These are phyloP conservation scores for Tribolium castaneum DNA, from an alignment of 1,140 invertebrate species.

Conservation along the genomic window DNA sequence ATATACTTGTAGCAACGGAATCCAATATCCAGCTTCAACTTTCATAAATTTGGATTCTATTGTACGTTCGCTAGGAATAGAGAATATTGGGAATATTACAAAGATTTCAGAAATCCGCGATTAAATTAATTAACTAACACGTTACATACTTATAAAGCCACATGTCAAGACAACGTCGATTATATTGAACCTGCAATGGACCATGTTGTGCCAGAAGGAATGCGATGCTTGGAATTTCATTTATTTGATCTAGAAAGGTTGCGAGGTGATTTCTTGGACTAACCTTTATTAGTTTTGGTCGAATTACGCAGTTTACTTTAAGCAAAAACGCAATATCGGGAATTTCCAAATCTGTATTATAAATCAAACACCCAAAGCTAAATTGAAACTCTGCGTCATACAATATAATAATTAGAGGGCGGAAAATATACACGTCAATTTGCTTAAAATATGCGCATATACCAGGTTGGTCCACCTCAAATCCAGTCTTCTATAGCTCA, in stretches of 20 bases:
- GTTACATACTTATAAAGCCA: neutral
- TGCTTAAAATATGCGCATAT: too few species aligned
- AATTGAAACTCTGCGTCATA: too few species aligned
- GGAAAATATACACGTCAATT: too few species aligned
- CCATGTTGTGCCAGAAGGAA: neutral
- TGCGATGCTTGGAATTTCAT: neutral
- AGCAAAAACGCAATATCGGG: neutral
- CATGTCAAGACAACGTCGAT: neutral
- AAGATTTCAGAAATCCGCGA: neutral
- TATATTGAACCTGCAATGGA: neutral
- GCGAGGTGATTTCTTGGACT: neutral
- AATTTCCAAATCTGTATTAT: neutral
- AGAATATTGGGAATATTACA: too few species aligned
- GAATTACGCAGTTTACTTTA: neutral
- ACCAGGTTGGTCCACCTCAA: too few species aligned
- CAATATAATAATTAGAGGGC: neutral
- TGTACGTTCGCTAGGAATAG: too few species aligned
- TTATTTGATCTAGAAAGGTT: neutral
- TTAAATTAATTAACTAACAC: neutral
- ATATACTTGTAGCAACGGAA: too few species aligned
- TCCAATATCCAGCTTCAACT: neutral
- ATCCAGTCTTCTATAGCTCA: too few species aligned
- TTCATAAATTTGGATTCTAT: neutral
- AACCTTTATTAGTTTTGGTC: neutral
- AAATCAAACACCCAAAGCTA: neutral